phyloP scores from a whole-genome alignment of 2,888 invertebrate species.

The Allophyes oxyacanthae region DNA sequence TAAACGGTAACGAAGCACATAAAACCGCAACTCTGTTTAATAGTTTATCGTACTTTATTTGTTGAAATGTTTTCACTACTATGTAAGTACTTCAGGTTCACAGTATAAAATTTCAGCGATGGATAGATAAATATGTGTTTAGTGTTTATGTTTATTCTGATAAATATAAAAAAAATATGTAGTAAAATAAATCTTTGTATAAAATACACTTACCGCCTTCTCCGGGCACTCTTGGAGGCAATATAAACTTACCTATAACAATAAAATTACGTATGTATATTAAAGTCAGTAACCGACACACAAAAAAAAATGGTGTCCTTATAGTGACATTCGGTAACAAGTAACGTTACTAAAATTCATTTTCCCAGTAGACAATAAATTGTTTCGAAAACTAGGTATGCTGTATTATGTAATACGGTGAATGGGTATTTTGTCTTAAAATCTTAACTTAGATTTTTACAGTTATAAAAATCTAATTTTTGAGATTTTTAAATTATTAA shows the following conservation, averaged over 20 bases:
- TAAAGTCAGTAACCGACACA: constrained; percentile 59
- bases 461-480: too few relatives aligned
- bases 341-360: constrained; percentile 62
- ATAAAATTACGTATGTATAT: constrained; percentile 64
- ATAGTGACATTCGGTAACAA: constrained; percentile 59
- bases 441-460: too few relatives aligned
- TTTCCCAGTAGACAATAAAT: constrained; percentile 70
- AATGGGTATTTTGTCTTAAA: constrained; percentile 35
- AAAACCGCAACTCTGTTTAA: constrained; percentile 28
- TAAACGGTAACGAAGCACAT: constrained; percentile 44
- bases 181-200: constrained; percentile 30
- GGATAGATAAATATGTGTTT: neutral
- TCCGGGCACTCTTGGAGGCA: constrained; percentile 20
- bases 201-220: constrained; percentile 55
- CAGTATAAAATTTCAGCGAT: neutral
- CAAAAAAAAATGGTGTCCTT: constrained; percentile 60
- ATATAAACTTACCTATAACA: constrained; percentile 69
- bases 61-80: constrained; percentile 4
- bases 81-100: neutral
- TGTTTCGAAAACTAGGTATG: constrained; percentile 61
- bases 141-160: neutral
- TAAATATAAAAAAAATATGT: constrained; percentile 11
- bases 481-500: too few relatives aligned
- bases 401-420: constrained; percentile 6
- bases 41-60: constrained; percentile 4